These are phyloP conservation scores for Magallana gigas DNA, from an alignment of 1,140 invertebrate genomes.

Conservation along the genomic window DNA sequence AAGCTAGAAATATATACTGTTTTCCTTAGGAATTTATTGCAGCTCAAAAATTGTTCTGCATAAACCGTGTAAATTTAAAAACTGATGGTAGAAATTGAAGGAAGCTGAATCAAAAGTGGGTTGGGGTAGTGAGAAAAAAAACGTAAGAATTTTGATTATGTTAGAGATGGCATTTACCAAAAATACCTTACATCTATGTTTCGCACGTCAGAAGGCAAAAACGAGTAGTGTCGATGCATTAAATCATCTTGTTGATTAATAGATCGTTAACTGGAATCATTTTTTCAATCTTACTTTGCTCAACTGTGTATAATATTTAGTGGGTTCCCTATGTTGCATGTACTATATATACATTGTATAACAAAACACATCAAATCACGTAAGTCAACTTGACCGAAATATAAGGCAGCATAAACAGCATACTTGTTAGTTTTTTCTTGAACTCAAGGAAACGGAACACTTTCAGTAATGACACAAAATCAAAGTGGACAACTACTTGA, in stretches of 20 bases:
- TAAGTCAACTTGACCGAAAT: too few species aligned
- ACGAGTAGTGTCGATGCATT: neutral
- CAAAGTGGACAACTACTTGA: neutral
- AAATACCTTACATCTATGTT: neutral
- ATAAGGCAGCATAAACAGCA: neutral
- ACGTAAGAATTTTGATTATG: neutral
- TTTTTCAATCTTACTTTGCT: neutral
- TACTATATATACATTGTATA: too few species aligned
- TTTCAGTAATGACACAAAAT: neutral
- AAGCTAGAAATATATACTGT: too few species aligned
- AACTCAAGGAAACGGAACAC: slow-evolving; percentile 6
- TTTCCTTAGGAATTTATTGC: too few species aligned
- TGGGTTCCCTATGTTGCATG: neutral
- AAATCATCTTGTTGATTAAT: neutral
- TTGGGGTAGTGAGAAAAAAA: neutral
- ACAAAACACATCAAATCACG: too few species aligned
- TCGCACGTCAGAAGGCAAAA: too few species aligned
- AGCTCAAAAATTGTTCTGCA: too few species aligned
- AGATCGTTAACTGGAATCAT: neutral
- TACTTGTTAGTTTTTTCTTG: neutral
- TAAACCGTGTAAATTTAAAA: too few species aligned
- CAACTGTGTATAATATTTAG: neutral
- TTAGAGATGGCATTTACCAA: neutral
- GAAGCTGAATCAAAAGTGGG: neutral
- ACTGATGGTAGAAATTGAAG: too few species aligned